phyloP scores from a whole-genome alignment of 2,797 vertebrate species.

The Tauraco hartlaubi region DNA sequence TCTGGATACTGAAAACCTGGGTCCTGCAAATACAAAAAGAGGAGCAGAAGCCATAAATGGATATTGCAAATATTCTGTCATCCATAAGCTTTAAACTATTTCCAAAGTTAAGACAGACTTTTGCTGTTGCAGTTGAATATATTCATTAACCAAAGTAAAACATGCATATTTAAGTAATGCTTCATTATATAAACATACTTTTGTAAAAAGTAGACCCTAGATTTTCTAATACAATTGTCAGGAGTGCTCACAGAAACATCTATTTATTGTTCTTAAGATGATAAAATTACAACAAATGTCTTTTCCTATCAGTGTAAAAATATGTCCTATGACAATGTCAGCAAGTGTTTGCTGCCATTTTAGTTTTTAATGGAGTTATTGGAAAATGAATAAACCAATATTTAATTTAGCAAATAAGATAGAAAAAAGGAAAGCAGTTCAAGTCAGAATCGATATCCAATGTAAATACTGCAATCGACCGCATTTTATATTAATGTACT shows the following conservation, averaged over 20 bases:
- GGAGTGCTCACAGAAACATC: background rate
- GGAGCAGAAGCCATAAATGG: slow-evolving; percentile 7
- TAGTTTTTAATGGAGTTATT: slow-evolving; percentile 7
- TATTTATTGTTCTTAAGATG: slow-evolving; percentile 37
- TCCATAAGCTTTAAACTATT: slow-evolving; percentile 16
- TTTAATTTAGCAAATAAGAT: slow-evolving; percentile 14
- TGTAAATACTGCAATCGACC: background rate
- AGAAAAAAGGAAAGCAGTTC: background rate
- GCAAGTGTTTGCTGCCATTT: slow-evolving; percentile 24
- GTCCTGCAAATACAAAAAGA: background rate
- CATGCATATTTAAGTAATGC: background rate
- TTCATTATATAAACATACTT: slow-evolving; percentile 11
- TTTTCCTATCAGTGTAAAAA: background rate
- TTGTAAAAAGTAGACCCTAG: background rate
- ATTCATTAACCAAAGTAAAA: slow-evolving; percentile 49
- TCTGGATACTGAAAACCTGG: background rate
- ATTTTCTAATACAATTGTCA: background rate
- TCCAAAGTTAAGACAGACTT: slow-evolving; percentile 17
- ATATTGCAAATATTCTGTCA: background rate
- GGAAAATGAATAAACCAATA: background rate
- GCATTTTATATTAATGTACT: background rate
- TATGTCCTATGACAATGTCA: background rate
- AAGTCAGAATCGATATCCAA: slow-evolving; percentile 38
- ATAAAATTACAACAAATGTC: background rate
- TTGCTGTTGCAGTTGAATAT: background rate